These are phyloP conservation scores for Drosophila phalerata DNA, from an alignment of 2,888 invertebrate species.

Conservation along the genomic window DNA sequence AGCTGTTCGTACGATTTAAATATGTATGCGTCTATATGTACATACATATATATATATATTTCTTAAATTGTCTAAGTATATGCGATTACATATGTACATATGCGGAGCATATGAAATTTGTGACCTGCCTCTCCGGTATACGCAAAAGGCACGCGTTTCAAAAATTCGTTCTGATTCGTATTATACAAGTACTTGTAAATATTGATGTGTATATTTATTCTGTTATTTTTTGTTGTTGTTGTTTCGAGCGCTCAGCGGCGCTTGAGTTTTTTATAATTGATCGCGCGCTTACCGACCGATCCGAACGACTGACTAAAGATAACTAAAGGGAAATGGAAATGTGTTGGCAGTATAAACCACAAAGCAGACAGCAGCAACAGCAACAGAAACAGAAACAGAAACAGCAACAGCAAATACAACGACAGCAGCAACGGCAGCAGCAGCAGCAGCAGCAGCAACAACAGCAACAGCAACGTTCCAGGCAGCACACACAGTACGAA, in stretches of 20 bases:
- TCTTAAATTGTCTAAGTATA: constrained; percentile 7
- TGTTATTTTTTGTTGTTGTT: constrained; percentile 28
- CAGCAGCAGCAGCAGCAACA: constrained; percentile 44
- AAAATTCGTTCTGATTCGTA: constrained; percentile 34
- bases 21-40: constrained; percentile 22
- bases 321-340: constrained; percentile 84
- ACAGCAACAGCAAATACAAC: constrained; percentile 57
- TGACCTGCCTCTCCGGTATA: constrained; percentile 55
- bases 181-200: constrained; percentile 19
- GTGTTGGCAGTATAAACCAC: constrained; percentile 81
- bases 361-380: constrained; percentile 62
- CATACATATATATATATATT: constrained; percentile 17
- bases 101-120: constrained; percentile 49
- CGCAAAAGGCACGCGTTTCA: constrained; percentile 52
- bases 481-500: constrained; percentile 54
- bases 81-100: constrained; percentile 26
- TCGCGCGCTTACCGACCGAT: constrained; percentile 66
- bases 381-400: constrained; percentile 44
- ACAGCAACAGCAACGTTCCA: constrained; percentile 26
- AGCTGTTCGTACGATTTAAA: constrained; percentile 50
- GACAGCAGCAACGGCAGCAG: constrained; percentile 46
- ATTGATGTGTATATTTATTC: constrained; percentile 11
- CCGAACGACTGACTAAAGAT: constrained; percentile 84
- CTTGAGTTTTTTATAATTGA: constrained; percentile 50
- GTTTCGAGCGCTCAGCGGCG: constrained; percentile 32